Base-by-base conservation (phyloP, 2,113 vertebrate genomes). In the Castor canadensis region DNA sequence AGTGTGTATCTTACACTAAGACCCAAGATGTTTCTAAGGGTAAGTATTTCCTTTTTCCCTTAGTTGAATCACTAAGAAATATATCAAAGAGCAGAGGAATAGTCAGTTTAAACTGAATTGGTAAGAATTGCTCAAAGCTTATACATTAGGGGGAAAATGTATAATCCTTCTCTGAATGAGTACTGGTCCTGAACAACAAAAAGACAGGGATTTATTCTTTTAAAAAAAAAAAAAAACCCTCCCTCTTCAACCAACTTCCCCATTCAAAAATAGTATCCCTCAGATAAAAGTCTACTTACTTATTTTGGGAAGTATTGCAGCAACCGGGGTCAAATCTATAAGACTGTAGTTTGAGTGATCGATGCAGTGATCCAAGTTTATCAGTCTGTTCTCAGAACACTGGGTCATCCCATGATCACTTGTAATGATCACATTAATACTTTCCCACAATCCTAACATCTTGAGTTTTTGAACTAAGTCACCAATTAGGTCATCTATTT, bases 401-500 rank as follows among this genome's bases (percentile, higher is more conserved):
- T 99, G 99, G 17, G 98, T 93, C 99, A 99, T 99, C n/a, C 99
- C 99, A 26, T 99, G 99, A 97, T 99, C 99, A 28, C 99, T 99
- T 58, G 99, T 99, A 90, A 99, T 98, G 3, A 99, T 97, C 38
- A 99, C 64, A 77, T 99, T 99, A 40, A 99, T 45, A 35, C 75
- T 98, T 32, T 99, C 99, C 99, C 99, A 99, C 64, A 99, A 95
- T 16, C 98, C 99, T 0, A 85, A 88, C 1, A 85, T 72, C 76
- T 99, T 99, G 77, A 99, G 96, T 97, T 98, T 98, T 0, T 97
- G 91, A 26, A 98, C 96, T 60, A 99, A 98, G 62, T 98, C 97
- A 40, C 99, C 99, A 8, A 99, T 60, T 8, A 98, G 96, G 3
- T 98, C 95, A 91, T 99, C 99, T 75, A 99, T 98, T 97, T 98